These are phyloP conservation scores for Ailuropoda melanoleuca DNA, from an alignment of 2,113 vertebrate genomes.

Conservation along the genomic window DNA sequence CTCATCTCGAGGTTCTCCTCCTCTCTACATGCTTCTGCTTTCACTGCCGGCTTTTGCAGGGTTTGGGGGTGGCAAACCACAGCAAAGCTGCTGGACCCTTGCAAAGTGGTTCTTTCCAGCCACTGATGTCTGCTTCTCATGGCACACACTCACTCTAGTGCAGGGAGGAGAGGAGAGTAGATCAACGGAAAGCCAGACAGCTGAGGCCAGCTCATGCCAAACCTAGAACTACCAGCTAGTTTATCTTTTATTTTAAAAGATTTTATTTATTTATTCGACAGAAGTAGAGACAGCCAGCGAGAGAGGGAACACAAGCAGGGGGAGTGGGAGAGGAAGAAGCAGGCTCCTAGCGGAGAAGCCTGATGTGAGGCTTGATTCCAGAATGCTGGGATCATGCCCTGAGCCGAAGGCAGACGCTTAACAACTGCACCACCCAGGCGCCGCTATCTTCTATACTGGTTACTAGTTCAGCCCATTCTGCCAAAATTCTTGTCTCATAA, in stretches of 20 bases:
- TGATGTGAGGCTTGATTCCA: no score
- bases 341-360: no score
- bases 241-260: neutral
- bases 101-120: neutral
- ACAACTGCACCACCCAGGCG: no score
- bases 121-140: neutral
- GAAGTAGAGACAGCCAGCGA: no score
- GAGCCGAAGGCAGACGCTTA: no score
- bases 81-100: neutral
- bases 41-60: neutral
- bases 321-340: no score
- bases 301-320: no score
- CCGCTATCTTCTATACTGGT: neutral
- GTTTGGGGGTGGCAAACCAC: neutral
- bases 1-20: neutral
- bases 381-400: no score
- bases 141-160: neutral
- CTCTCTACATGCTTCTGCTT: neutral
- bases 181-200: neutral
- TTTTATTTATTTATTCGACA: no score
- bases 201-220: neutral
- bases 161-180: no score
- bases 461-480: neutral
- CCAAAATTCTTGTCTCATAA: neutral
- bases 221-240: neutral